Percentiles rank a stretch among this genome's conserved stretches.
These are phyloP conservation scores for Dromococcyx pavoninus DNA, from an alignment of 2,797 vertebrate species.

Conservation along the genomic window DNA sequence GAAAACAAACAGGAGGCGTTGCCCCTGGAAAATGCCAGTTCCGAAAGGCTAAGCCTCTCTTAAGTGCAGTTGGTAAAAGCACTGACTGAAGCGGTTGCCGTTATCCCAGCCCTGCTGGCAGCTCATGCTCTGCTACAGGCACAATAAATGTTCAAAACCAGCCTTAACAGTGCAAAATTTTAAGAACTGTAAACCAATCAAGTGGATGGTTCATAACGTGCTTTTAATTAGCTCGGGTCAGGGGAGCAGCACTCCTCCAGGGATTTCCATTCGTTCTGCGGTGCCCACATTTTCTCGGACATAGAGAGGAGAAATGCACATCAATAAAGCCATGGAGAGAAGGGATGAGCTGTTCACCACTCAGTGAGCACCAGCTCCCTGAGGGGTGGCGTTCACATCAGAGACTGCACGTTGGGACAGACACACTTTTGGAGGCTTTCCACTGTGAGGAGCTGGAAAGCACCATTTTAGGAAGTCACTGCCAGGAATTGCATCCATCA, in stretches of 20 bases:
- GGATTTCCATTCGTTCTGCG: not conserved
- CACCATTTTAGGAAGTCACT: not conserved
- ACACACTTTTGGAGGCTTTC: not conserved
- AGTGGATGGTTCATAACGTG: not conserved
- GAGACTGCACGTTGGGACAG: fast-evolving
- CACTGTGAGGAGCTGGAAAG: not conserved
- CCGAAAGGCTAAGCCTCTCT: not conserved
- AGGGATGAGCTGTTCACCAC: not conserved
- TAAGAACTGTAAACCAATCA: not conserved
- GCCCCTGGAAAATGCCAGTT: not conserved
- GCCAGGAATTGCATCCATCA: not conserved
- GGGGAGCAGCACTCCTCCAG: not conserved
- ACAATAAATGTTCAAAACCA: not conserved
- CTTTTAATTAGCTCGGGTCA: not conserved
- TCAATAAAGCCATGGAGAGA: not conserved
- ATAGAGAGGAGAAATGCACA: not conserved
- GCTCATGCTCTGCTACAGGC: not conserved
- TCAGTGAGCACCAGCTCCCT: not conserved
- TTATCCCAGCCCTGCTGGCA: not conserved
- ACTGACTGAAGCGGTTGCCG: not conserved
- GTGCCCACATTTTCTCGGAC: not conserved
- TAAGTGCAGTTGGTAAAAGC: not conserved
- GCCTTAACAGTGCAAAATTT: not conserved
- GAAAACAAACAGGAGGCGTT: not conserved
- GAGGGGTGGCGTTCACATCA: fast-evolving